Percentiles rank a stretch among this genome's conserved stretches.
phyloP scores from a whole-genome alignment of 2,888 invertebrate genomes.

The Papilio demoleus region DNA sequence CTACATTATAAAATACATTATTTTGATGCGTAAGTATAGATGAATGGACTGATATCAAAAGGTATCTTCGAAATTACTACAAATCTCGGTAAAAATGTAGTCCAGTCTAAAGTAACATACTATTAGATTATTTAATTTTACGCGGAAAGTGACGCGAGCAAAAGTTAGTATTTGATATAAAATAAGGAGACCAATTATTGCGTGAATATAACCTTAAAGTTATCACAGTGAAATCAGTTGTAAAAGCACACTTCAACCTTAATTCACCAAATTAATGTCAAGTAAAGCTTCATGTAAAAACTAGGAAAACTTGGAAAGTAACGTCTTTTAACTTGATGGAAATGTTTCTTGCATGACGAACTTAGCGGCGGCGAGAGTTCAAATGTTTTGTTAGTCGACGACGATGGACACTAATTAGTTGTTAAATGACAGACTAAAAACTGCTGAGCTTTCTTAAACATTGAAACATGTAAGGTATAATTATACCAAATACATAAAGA shows the following conservation, averaged over 20 bases:
- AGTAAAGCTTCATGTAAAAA: constrained; percentile 38
- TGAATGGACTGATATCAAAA: no score
- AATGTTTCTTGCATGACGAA: constrained; percentile 60
- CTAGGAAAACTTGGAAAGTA: constrained; percentile 44
- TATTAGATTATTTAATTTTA: no score
- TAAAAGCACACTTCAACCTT: constrained; percentile 39
- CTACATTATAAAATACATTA: not conserved
- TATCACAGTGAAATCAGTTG: constrained; percentile 35
- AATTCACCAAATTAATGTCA: constrained; percentile 41
- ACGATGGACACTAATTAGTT: constrained; percentile 37
- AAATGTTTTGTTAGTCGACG: constrained; percentile 40
- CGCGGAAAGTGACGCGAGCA: no score
- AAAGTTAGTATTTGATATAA: no score
- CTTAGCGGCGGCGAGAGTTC: constrained; percentile 38
- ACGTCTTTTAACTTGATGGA: constrained; percentile 61
- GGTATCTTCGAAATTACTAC: no score
- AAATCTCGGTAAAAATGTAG: no score
- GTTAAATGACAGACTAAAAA: constrained; percentile 27
- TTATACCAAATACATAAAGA: no score
- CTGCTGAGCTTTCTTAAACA: not conserved
- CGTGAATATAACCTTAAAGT: constrained; percentile 15
- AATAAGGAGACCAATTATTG: not conserved
- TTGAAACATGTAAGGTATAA: not conserved
- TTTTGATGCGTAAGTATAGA: no score
- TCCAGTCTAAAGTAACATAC: no score